Evolutionary conservation across 2,113 vertebrate species (phyloP).

Genomic region (Syrrhaptes paradoxus): DNA sequence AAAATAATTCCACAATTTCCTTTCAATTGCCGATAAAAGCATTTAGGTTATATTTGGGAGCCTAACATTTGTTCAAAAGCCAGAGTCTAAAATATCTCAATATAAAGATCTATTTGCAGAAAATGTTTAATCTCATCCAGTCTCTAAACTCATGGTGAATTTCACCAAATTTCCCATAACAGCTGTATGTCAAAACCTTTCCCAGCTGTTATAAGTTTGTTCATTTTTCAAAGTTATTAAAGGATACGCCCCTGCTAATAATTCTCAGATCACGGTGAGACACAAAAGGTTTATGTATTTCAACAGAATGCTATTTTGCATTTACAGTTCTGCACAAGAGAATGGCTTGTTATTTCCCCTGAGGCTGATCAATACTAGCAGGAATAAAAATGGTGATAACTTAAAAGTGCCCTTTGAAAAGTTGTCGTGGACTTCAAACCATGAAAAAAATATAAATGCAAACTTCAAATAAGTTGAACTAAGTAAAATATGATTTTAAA

Average conservation of each 20-base stretch:
- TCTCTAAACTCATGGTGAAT: conserved; percentile 39
- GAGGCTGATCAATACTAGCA: conserved; percentile 38
- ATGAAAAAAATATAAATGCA: neutral
- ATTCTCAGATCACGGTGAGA: conserved; percentile 22
- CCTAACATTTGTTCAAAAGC: neutral
- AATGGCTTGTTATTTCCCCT: conserved; percentile 57
- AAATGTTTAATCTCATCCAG: conserved; percentile 42
- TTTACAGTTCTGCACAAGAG: conserved; percentile 39
- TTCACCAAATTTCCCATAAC: conserved; percentile 37
- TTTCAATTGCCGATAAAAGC: conserved; percentile 36
- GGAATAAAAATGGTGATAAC: conserved; percentile 40
- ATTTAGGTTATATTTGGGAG: neutral
- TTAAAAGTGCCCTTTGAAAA: conserved; percentile 34
- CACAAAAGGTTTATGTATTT: conserved; percentile 54
- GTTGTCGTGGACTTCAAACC: conserved; percentile 16
- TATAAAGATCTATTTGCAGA: conserved; percentile 27
- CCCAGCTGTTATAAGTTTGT: conserved; percentile 26
- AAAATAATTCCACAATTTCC: conserved; percentile 42
- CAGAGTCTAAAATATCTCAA: conserved; percentile 9
- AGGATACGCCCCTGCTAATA: conserved; percentile 45
- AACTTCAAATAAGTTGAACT: conserved; percentile 19
- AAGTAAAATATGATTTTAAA: neutral
- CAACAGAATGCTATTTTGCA: conserved; percentile 60
- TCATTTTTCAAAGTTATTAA: conserved; percentile 64
- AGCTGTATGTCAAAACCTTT: conserved; percentile 35